These are phyloP conservation scores for Gymnocephalus cernua DNA, from an alignment of 2,113 vertebrate genomes.

Conservation along the genomic window DNA sequence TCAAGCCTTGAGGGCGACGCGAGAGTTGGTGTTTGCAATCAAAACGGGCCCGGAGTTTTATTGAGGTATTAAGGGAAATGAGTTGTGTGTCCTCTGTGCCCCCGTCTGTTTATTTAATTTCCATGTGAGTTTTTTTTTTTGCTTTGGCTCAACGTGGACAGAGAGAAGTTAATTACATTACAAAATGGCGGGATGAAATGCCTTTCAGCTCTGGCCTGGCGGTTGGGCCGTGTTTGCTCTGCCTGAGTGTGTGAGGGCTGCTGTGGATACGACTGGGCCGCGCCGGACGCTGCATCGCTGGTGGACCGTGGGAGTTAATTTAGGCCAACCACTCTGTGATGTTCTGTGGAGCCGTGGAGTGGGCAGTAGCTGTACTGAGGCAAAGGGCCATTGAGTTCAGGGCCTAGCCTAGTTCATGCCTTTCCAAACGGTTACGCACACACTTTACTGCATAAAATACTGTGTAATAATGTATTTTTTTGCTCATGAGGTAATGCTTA, in stretches of 20 bases:
- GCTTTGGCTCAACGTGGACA: conserved; percentile 60
- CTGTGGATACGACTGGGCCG: conserved; percentile 58
- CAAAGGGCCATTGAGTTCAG: conserved; percentile 64
- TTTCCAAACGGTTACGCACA: background rate
- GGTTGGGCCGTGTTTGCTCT: conserved; percentile 72
- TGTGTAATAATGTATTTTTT: background rate
- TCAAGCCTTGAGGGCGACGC: conserved; percentile 58
- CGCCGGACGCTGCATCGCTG: conserved; percentile 36
- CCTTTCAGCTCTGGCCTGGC: conserved; percentile 51
- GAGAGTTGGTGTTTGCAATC: conserved; percentile 68
- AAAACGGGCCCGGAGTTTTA: conserved; percentile 69
- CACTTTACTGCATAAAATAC: background rate
- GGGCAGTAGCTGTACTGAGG: conserved; percentile 26
- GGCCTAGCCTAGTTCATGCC: conserved; percentile 13
- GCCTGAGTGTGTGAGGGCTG: conserved; percentile 70
- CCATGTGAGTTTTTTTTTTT: conserved; percentile 40
- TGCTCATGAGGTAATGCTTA: conserved; percentile 10
- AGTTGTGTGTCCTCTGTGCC: conserved; percentile 71
- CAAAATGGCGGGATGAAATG: conserved; percentile 60
- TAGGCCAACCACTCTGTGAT: conserved; percentile 35
- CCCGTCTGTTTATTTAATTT: conserved; percentile 76
- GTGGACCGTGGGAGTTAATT: conserved; percentile 57
- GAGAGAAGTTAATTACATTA: conserved; percentile 70
- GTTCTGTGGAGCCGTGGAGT: conserved; percentile 16
- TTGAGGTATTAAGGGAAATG: conserved; percentile 76